phyloP scores from a whole-genome alignment of 2,888 invertebrate genomes.

The Metacarcinus magister region DNA sequence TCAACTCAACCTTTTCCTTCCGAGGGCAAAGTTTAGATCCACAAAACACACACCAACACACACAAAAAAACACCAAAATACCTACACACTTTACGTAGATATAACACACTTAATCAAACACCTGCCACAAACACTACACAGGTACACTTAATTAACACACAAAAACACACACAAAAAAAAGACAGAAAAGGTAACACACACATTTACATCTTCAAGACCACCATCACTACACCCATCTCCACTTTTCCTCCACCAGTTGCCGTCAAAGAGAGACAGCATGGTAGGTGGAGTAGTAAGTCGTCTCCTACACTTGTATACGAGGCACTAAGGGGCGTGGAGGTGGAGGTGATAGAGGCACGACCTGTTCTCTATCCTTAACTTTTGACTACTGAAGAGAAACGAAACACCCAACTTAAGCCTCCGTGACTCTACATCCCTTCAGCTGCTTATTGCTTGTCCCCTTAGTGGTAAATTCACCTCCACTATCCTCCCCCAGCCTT shows the following conservation, averaged over 20 bases:
- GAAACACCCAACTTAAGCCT: background rate
- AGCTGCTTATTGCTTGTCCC: background rate
- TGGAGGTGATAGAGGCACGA: background rate
- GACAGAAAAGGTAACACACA: background rate
- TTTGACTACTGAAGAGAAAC: background rate
- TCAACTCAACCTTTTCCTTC: background rate
- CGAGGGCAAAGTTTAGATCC: background rate
- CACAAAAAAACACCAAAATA: background rate
- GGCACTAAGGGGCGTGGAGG: background rate
- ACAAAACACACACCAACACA: background rate
- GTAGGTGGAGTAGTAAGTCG: background rate
- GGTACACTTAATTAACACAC: background rate
- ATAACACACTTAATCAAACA: background rate
- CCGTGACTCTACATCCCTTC: background rate
- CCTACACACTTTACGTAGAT: background rate
- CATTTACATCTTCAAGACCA: background rate
- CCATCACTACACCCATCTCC: background rate
- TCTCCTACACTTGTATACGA: background rate
- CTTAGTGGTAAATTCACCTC: background rate
- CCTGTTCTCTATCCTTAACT: background rate
- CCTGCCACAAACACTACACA: background rate
- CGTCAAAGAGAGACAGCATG: constrained; percentile 15
- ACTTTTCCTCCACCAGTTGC: background rate
- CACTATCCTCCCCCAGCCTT: too few species aligned
- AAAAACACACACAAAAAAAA: background rate